These are phyloP conservation scores for Acromyrmex heyeri DNA, from an alignment of 1,140 invertebrate species.

Conservation along the genomic window DNA sequence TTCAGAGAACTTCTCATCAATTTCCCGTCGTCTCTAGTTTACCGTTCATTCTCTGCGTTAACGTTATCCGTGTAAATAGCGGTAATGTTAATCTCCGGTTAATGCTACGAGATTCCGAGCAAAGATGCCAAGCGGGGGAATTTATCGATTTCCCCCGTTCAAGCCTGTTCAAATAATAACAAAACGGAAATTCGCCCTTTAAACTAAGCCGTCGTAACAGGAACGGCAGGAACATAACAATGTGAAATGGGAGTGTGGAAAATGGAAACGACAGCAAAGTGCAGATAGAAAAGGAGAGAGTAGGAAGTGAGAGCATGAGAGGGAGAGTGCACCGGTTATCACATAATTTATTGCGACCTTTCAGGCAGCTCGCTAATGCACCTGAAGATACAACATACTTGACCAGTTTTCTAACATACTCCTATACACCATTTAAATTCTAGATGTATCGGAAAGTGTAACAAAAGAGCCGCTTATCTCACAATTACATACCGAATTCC, in stretches of 20 bases:
- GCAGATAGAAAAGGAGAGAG: background rate
- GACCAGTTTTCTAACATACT: slow-evolving; percentile 6
- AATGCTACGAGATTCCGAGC: slow-evolving; percentile 40
- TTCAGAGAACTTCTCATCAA: background rate
- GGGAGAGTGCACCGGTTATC: slow-evolving; percentile 33
- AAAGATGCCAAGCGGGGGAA: slow-evolving; percentile 28
- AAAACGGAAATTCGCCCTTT: slow-evolving; percentile 57
- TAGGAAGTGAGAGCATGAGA: background rate
- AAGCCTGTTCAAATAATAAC: slow-evolving; percentile 47
- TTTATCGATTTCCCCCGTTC: slow-evolving; percentile 53
- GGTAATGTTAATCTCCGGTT: slow-evolving; percentile 62
- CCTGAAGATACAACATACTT: slow-evolving; percentile 74
- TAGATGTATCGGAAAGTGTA: background rate
- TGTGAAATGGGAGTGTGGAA: background rate
- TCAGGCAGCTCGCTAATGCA: slow-evolving; percentile 76
- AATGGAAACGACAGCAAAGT: background rate
- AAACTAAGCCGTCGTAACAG: slow-evolving; percentile 27
- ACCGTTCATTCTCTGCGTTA: slow-evolving; percentile 34
- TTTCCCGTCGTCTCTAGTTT: slow-evolving; percentile 14
- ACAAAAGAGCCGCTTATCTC: slow-evolving; percentile 17
- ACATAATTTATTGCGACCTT: slow-evolving; percentile 76
- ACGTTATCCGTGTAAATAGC: slow-evolving; percentile 46
- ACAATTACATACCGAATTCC: background rate
- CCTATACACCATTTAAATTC: slow-evolving; percentile 12
- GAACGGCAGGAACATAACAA: background rate